phyloP scores from a whole-genome alignment of 2,113 vertebrate species.

The Drymodes brunneopygia region DNA sequence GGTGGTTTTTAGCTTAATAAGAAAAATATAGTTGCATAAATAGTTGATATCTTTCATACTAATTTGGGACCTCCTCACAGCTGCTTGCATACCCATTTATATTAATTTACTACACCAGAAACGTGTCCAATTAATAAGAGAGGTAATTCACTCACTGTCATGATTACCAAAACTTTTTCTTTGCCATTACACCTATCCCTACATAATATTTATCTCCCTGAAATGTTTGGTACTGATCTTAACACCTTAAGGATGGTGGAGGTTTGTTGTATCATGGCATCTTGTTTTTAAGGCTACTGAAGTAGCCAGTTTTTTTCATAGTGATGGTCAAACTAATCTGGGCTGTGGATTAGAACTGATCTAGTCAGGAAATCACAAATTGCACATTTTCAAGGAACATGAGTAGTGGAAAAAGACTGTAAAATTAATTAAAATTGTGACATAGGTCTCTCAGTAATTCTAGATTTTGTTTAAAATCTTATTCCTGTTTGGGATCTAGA shows the following conservation, averaged over 20 bases:
- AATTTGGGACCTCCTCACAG: conserved; percentile 1
- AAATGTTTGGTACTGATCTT: not conserved
- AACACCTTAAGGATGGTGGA: not conserved
- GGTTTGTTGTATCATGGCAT: not conserved
- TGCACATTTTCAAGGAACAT: not conserved
- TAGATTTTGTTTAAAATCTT: not conserved
- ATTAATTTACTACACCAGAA: not conserved
- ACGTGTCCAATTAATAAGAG: not conserved
- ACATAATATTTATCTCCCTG: not conserved
- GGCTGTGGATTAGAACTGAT: not conserved
- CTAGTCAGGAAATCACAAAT: not conserved
- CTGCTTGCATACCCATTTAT: not conserved
- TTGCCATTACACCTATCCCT: not conserved
- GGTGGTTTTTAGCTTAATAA: conserved; percentile 15
- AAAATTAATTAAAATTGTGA: not conserved
- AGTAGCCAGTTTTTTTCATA: not conserved
- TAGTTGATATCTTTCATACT: not conserved
- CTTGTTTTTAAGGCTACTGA: not conserved
- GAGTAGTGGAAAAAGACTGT: not conserved
- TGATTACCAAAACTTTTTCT: not conserved
- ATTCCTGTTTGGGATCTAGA: not conserved
- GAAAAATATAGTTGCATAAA: conserved; percentile 7
- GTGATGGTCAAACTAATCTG: not conserved
- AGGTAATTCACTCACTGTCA: not conserved
- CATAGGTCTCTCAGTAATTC: not conserved